A percentile compares a stretch with the other conserved stretches of the same genome.
phyloP scores from a whole-genome alignment of 2,797 vertebrate genomes.

The Hemibagrus guttatus region DNA sequence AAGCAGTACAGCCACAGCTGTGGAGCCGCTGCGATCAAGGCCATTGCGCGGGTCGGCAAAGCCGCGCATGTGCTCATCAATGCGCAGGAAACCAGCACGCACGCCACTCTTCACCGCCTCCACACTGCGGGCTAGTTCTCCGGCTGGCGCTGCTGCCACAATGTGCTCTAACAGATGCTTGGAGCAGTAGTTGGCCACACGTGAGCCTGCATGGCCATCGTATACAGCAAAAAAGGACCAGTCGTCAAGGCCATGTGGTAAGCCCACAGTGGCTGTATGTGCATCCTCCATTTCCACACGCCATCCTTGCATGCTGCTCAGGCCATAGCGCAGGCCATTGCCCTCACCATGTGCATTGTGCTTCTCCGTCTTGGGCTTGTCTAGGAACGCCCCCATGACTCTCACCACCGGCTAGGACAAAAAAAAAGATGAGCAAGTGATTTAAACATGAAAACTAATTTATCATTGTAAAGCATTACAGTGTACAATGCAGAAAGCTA shows the following conservation, averaged over 20 bases:
- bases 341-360: slow-evolving; percentile 92
- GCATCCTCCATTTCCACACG: slow-evolving; percentile 99
- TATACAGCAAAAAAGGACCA: slow-evolving; percentile 99
- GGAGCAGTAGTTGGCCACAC: slow-evolving; percentile 96
- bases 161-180: slow-evolving; percentile 96
- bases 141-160: slow-evolving; percentile 81
- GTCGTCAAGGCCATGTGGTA: slow-evolving; percentile 90
- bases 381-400: slow-evolving; percentile 98
- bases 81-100: slow-evolving; percentile 94
- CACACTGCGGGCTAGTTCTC: slow-evolving; percentile 72
- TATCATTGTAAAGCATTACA: not conserved
- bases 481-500: not conserved
- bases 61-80: slow-evolving; percentile 98
- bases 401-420: slow-evolving; percentile 72
- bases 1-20: slow-evolving; percentile 93
- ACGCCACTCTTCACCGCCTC: slow-evolving; percentile 92
- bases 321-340: slow-evolving; percentile 90
- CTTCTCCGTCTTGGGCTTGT: slow-evolving; percentile 99
- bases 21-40: slow-evolving; percentile 98
- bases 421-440: slow-evolving; percentile 28
- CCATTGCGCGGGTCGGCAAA: slow-evolving; percentile 96
- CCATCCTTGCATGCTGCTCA: slow-evolving; percentile 99
- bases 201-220: slow-evolving; percentile 96
- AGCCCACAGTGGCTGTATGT: slow-evolving; percentile 92
- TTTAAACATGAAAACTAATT: not conserved